These are phyloP conservation scores for Sphenodon punctatus DNA, from an alignment of 2,797 vertebrate species.

Conservation along the genomic window DNA sequence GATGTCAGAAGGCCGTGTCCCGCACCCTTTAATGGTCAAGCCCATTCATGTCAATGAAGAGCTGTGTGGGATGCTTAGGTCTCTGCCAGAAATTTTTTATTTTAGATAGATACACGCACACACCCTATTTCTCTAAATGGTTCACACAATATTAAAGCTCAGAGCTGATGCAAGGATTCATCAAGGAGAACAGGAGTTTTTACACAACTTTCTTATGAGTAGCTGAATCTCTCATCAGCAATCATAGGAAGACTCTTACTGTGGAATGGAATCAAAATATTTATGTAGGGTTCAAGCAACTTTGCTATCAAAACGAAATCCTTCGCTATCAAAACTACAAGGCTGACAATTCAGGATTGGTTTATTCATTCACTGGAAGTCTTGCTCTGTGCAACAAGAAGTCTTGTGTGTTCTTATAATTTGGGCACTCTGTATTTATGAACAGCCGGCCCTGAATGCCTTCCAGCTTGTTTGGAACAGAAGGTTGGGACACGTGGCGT, in stretches of 20 bases:
- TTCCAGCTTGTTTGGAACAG: background rate
- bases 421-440: background rate
- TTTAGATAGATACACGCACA: accelerated
- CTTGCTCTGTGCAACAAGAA: background rate
- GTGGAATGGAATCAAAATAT: background rate
- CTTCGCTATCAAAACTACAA: background rate
- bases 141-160: background rate
- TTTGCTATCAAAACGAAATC: background rate
- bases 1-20: background rate
- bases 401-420: background rate
- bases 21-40: background rate
- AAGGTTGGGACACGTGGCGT: background rate
- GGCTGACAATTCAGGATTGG: background rate
- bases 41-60: background rate
- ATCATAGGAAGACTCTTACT: background rate
- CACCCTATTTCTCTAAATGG: background rate
- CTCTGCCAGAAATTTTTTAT: background rate
- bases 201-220: background rate
- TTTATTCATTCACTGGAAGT: background rate
- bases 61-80: background rate
- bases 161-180: background rate
- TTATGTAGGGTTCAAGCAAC: background rate
- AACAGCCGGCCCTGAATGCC: background rate
- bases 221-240: background rate
- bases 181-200: background rate